A percentile compares a stretch with the other conserved stretches of the same genome.
phyloP scores from a whole-genome alignment of 2,797 vertebrate species.

The Atherinosoma microstoma region DNA sequence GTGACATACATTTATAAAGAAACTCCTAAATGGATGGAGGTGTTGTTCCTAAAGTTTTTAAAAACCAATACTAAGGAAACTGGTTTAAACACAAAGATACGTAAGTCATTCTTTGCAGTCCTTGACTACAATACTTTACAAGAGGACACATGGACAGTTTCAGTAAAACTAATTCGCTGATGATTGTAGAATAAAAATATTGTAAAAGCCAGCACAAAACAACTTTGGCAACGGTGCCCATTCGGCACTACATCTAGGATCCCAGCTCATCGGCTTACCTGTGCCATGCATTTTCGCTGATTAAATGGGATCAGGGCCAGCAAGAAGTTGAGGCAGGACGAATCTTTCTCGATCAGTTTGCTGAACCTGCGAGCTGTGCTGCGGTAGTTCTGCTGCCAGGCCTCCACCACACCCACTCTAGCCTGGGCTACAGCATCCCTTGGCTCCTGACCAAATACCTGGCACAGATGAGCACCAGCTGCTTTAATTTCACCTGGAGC shows the following conservation, averaged over 20 bases:
- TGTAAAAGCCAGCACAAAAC: neutral
- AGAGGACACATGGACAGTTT: neutral
- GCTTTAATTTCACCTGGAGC: slow-evolving; percentile 83
- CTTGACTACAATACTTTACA: neutral
- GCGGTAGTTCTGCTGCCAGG: slow-evolving; percentile 82
- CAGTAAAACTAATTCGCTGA: neutral
- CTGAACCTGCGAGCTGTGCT: slow-evolving; percentile 83
- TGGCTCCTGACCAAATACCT: slow-evolving; percentile 81
- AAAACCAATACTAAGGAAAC: neutral
- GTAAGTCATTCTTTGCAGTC: neutral
- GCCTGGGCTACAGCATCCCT: slow-evolving; percentile 82
- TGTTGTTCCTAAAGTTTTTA: neutral
- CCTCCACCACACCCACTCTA: slow-evolving; percentile 86
- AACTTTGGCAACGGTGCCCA: neutral
- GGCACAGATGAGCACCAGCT: slow-evolving; percentile 83
- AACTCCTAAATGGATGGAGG: neutral
- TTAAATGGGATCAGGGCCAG: slow-evolving; percentile 83
- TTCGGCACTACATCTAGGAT: neutral
- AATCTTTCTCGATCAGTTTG: slow-evolving; percentile 83
- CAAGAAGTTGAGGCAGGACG: slow-evolving; percentile 81
- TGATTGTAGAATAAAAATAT: neutral
- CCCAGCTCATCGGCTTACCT: slow-evolving; percentile 79
- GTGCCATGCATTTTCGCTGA: slow-evolving; percentile 80
- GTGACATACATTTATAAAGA: neutral
- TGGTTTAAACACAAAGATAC: neutral